Percentiles rank a stretch among this genome's conserved stretches.
These are phyloP conservation scores for Hirtodrosophila confusa DNA, from an alignment of 2,888 invertebrate species.

Conservation along the genomic window DNA sequence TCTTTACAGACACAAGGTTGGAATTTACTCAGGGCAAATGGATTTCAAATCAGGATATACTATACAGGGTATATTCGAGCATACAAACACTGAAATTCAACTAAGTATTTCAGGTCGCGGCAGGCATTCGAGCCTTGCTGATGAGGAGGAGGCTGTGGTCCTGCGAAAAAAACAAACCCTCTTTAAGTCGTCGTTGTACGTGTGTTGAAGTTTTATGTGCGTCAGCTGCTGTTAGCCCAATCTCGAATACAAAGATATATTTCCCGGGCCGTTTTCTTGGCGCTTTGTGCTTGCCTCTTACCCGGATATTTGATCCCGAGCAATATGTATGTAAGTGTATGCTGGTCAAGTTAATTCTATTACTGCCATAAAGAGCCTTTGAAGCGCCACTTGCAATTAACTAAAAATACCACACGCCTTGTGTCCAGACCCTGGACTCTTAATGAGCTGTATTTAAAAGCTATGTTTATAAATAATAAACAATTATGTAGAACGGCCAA, in stretches of 20 bases:
- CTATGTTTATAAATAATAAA: constrained; percentile 36
- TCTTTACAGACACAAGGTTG: too few species aligned
- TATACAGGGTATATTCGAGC: too few species aligned
- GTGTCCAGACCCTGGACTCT: neutral
- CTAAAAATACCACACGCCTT: constrained; percentile 52
- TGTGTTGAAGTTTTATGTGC: constrained; percentile 49
- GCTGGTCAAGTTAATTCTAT: constrained; percentile 37
- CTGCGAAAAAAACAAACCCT: neutral
- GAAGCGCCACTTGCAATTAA: constrained; percentile 54
- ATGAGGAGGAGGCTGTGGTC: too few species aligned
- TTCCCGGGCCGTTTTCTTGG: constrained; percentile 29
- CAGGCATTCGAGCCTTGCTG: too few species aligned
- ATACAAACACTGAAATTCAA: neutral
- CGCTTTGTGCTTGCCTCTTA: constrained; percentile 5
- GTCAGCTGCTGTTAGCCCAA: constrained; percentile 40
- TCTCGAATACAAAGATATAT: neutral
- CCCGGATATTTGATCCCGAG: constrained; percentile 11
- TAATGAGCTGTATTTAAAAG: constrained; percentile 25
- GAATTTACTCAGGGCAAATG: too few species aligned
- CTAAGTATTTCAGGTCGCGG: constrained; percentile 7
- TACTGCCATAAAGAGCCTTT: constrained; percentile 36
- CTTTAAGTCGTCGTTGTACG: constrained; percentile 15
- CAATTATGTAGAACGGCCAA: constrained; percentile 22
- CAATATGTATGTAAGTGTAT: constrained; percentile 3
- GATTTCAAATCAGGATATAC: too few species aligned